phyloP scores from a whole-genome alignment of 1,140 invertebrate genomes.

The Lasioglossum albipes region DNA sequence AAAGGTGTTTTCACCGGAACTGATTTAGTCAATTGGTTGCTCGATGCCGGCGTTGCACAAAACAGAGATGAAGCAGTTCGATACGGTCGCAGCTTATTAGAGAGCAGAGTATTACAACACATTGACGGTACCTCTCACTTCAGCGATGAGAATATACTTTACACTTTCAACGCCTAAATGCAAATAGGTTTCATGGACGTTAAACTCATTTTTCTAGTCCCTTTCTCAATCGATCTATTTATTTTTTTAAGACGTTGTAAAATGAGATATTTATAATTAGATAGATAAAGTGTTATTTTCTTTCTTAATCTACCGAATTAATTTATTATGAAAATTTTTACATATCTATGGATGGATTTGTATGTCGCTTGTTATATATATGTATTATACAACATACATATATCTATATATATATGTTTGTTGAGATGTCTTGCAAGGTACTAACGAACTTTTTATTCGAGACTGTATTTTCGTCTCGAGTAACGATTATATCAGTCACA shows the following conservation, averaged over 20 bases:
- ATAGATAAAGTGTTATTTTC: neutral
- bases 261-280: neutral
- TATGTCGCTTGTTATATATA: neutral
- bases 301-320: neutral
- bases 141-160: constrained; percentile 85
- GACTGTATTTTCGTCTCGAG: neutral
- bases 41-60: constrained; percentile 87
- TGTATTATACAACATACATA: no score
- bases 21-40: constrained; percentile 92
- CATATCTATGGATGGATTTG: neutral
- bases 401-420: no score
- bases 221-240: constrained; percentile 13
- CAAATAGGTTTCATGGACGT: neutral
- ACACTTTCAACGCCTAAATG: constrained; percentile 81
- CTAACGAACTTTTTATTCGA: no score
- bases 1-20: constrained; percentile 90
- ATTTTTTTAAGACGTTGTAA: neutral
- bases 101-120: constrained; percentile 91
- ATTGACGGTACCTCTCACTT: constrained; percentile 91
- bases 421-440: no score
- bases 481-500: neutral
- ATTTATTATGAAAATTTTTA: neutral
- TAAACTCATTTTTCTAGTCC: constrained; percentile 12
- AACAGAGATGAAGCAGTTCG: constrained; percentile 88
- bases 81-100: constrained; percentile 91